A percentile compares a stretch with the other conserved stretches of the same genome.
These are phyloP conservation scores for Cavia porcellus DNA, from an alignment of 2,113 vertebrate genomes.

Conservation along the genomic window DNA sequence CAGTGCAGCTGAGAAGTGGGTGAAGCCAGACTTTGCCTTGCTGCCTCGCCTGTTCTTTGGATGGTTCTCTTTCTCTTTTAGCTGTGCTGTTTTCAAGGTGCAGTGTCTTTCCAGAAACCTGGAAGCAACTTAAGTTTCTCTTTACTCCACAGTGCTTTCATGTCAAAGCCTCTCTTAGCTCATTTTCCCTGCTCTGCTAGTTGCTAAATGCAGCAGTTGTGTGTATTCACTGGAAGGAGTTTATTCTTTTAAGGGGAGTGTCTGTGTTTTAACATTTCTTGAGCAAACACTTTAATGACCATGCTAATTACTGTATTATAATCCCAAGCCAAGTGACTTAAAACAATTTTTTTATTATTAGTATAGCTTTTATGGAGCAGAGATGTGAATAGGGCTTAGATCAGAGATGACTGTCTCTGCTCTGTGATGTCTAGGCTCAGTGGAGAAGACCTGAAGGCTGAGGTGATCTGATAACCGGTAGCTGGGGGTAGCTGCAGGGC, in stretches of 20 bases:
- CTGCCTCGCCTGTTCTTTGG: not conserved
- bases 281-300: not conserved
- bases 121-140: not conserved
- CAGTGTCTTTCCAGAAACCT: not conserved
- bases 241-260: not conserved
- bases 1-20: not conserved
- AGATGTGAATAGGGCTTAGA: not conserved
- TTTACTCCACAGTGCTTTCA: not conserved
- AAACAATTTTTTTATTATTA: not conserved
- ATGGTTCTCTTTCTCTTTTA: not conserved
- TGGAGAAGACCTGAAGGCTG: not conserved
- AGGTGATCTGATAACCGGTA: too few species aligned
- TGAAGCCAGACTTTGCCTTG: not conserved
- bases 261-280: constrained; percentile 15
- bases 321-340: not conserved
- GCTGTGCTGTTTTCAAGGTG: not conserved
- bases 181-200: not conserved
- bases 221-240: not conserved
- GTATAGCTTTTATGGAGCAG: not conserved
- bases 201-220: not conserved
- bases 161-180: not conserved
- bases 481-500: not conserved
- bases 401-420: not conserved
- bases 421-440: not conserved
- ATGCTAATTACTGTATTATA: not conserved